These are phyloP conservation scores for Lasiurus cinereus DNA, from an alignment of 2,113 vertebrate species.

Conservation along the genomic window DNA sequence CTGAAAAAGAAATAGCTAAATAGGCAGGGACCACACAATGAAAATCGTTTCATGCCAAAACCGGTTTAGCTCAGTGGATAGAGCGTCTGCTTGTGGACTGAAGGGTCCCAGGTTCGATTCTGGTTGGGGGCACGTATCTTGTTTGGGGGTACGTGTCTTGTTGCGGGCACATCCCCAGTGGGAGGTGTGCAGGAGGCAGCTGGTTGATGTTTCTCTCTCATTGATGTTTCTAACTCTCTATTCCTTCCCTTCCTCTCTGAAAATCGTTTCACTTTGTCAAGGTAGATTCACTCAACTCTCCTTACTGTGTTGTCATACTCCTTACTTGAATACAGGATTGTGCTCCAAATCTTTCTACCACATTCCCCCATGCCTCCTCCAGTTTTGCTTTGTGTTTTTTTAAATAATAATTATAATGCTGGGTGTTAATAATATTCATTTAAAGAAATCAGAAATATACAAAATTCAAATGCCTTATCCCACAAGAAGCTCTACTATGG, in stretches of 20 bases:
- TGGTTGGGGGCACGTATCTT: too few relatives aligned
- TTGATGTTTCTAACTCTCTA: too few relatives aligned
- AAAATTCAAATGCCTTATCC: constrained; percentile 2
- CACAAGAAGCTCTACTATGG: neutral
- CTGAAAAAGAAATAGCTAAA: neutral
- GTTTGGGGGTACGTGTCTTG: too few relatives aligned
- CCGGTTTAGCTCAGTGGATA: too few relatives aligned
- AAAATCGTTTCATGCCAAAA: neutral
- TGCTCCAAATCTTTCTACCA: constrained; percentile 8
- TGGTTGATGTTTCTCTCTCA: too few relatives aligned
- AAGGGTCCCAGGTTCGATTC: too few relatives aligned
- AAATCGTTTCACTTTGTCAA: neutral
- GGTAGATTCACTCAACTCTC: neutral
- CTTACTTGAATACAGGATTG: neutral
- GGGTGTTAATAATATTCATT: neutral
- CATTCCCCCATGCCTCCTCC: neutral
- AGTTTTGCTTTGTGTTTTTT: neutral
- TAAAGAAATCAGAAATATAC: neutral
- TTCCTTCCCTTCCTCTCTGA: neutral
- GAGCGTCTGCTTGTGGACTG: too few relatives aligned
- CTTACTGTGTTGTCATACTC: neutral
- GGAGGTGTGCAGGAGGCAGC: too few relatives aligned
- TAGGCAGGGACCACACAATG: neutral
- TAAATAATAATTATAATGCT: neutral
- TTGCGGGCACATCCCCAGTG: too few relatives aligned